phyloP scores from a whole-genome alignment of 1,140 invertebrate genomes.

The Trichonephila inaurata region DNA sequence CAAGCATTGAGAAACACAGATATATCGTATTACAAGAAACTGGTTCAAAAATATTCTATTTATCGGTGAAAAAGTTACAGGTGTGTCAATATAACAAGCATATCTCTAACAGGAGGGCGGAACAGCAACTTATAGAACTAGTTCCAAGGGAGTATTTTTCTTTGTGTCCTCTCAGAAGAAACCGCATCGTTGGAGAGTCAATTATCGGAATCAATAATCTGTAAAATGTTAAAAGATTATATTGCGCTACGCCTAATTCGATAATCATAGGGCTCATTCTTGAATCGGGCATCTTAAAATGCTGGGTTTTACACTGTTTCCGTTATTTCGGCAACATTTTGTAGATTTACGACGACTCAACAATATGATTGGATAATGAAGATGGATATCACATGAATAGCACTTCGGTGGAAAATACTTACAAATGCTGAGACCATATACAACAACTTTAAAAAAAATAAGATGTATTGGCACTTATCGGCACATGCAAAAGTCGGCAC shows the following conservation, averaged over 20 bases:
- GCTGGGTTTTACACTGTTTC: not conserved
- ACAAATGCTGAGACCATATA: too few relatives aligned
- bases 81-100: constrained; percentile 27
- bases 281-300: not conserved
- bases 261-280: constrained; percentile 28
- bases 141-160: not conserved
- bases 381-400: not conserved
- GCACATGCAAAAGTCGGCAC: too few relatives aligned
- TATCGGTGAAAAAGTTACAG: not conserved
- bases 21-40: not conserved
- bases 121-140: not conserved
- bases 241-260: constrained; percentile 44
- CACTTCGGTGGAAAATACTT: not conserved
- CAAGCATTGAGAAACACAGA: not conserved
- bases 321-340: not conserved
- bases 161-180: constrained; percentile 3
- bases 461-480: too few relatives aligned
- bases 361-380: not conserved
- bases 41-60: not conserved
- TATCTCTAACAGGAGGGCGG: constrained; percentile 33
- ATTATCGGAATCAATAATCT: constrained; percentile 59
- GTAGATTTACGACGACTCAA: not conserved
- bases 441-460: too few relatives aligned
- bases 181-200: not conserved
- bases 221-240: constrained; percentile 12